Evolutionary conservation across 2,888 invertebrate species (phyloP).

Genomic region (Drosophila planitibia): DNA sequence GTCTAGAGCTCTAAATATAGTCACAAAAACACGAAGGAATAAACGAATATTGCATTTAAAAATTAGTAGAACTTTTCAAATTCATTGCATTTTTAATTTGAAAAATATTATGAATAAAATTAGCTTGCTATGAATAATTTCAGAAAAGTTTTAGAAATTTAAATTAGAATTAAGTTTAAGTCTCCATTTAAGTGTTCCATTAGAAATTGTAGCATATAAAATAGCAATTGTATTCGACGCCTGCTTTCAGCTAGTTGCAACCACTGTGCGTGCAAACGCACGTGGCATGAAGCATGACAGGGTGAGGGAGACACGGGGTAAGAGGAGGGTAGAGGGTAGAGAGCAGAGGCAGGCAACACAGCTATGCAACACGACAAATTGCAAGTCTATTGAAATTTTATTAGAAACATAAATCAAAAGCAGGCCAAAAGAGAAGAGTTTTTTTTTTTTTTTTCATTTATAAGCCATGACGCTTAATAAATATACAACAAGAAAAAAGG

Average conservation of each 20-base stretch:
- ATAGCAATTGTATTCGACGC: neutral
- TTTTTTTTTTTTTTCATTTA: constrained; percentile 14
- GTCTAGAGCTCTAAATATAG: neutral
- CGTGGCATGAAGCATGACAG: constrained; percentile 55
- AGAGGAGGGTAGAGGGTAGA: neutral
- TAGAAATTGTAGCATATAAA: neutral
- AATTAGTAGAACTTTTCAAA: too few relatives aligned
- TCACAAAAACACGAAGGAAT: neutral
- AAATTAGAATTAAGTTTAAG: neutral
- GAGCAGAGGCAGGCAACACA: constrained; percentile 13
- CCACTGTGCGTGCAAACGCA: constrained; percentile 56
- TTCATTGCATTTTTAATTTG: too few relatives aligned
- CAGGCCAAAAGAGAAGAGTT: constrained; percentile 21
- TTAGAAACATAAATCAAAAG: constrained; percentile 79
- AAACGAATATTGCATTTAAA: too few relatives aligned
- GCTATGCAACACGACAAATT: constrained; percentile 71
- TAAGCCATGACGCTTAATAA: constrained; percentile 39
- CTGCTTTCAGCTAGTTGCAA: neutral
- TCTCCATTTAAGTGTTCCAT: neutral
- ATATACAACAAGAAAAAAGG: constrained; percentile 17
- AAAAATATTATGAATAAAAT: too few relatives aligned
- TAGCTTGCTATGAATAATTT: neutral
- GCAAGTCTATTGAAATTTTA: constrained; percentile 81
- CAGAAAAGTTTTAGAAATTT: neutral
- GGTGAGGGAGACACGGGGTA: neutral